phyloP scores from a whole-genome alignment of 2,888 invertebrate species.

The Opisthograptis luteolata region DNA sequence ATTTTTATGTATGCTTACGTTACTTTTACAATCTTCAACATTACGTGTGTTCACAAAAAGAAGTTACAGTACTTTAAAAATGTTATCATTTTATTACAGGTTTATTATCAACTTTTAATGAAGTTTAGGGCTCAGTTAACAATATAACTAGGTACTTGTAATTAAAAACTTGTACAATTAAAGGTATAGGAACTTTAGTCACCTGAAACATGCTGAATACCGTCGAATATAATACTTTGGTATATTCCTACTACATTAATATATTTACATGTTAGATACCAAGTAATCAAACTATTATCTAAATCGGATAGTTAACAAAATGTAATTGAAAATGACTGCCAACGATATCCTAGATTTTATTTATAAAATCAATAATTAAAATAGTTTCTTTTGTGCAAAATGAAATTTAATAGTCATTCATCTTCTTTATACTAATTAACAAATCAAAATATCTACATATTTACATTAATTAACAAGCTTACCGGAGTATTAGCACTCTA shows the following conservation, averaged over 20 bases:
- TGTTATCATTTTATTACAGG: not conserved
- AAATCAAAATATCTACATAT: constrained; percentile 68
- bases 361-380: constrained; percentile 12
- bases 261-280: constrained; percentile 21
- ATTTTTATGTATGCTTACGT: not conserved
- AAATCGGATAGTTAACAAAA: constrained; percentile 23
- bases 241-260: constrained; percentile 42
- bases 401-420: constrained; percentile 57
- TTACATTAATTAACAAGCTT: constrained; percentile 75
- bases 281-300: constrained; percentile 34
- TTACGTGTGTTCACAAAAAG: not conserved
- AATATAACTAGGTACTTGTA: not conserved
- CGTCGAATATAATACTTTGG: constrained; percentile 65
- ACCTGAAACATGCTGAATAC: constrained; percentile 50
- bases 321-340: constrained; percentile 15
- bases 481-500: constrained; percentile 67
- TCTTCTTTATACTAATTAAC: constrained; percentile 65
- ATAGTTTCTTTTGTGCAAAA: constrained; percentile 62
- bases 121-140: not conserved
- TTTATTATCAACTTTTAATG: not conserved
- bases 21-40: constrained; percentile 13
- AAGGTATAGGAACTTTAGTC: constrained; percentile 66
- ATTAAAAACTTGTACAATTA: constrained; percentile 33
- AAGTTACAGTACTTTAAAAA: not conserved
- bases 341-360: constrained; percentile 12